Conservation (phyloP, 1,140 invertebrate genomes). For the Bradysia coprophila region DNA sequence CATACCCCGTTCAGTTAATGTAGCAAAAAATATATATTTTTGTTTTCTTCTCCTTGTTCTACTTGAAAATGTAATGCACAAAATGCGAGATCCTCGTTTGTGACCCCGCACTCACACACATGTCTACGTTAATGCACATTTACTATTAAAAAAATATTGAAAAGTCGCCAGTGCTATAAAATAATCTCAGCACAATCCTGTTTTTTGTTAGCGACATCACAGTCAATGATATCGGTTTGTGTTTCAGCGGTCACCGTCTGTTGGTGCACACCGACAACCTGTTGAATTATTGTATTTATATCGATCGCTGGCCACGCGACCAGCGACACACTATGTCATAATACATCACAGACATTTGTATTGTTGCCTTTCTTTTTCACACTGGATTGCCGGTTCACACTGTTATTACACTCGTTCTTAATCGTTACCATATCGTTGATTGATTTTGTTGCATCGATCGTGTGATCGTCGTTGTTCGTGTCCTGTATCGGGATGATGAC, state of each 20-base stretch:
- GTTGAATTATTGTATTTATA: slow-evolving; percentile 20
- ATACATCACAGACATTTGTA: slow-evolving; percentile 13
- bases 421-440: neutral
- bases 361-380: neutral
- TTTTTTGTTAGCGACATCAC: neutral
- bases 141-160: too few species aligned
- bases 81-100: too few species aligned
- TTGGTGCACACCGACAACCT: slow-evolving; percentile 7
- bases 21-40: too few species aligned
- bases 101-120: too few species aligned
- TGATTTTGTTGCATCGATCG: neutral
- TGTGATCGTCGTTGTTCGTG: slow-evolving; percentile 8
- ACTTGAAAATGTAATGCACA: too few species aligned
- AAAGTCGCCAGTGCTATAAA: neutral
- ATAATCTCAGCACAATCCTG: neutral
- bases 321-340: slow-evolving; percentile 26
- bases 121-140: too few species aligned
- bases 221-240: neutral
- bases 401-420: slow-evolving; percentile 1
- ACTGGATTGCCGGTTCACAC: neutral
- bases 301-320: slow-evolving; percentile 25
- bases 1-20: too few species aligned
- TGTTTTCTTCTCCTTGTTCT: too few species aligned
- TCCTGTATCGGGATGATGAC: slow-evolving; percentile 15
- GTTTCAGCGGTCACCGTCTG: neutral